Conservation (phyloP, 2,888 invertebrate genomes). For the Diadegma fenestrale region DNA sequence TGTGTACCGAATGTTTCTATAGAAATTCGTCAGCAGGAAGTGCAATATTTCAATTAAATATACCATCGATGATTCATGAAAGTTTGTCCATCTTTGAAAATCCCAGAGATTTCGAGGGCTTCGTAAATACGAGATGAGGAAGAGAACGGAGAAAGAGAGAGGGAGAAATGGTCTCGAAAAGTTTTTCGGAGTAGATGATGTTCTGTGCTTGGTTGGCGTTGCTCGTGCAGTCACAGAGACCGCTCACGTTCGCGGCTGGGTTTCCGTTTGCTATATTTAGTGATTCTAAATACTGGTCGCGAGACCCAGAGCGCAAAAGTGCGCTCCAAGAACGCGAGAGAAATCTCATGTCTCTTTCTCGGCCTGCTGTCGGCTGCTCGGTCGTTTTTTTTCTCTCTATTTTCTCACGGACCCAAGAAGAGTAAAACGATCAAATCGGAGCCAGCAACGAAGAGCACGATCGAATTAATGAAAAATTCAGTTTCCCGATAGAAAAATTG, state of each 20-base stretch:
- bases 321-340: slow-evolving; percentile 60
- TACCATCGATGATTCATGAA: neutral
- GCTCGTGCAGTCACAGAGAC: slow-evolving; percentile 58
- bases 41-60: neutral
- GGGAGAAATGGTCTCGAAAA: slow-evolving; percentile 38
- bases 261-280: slow-evolving; percentile 83
- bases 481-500: neutral
- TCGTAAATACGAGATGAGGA: neutral
- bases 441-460: neutral
- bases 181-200: slow-evolving; percentile 37
- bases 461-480: neutral
- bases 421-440: neutral
- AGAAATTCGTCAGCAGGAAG: neutral
- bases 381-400: neutral
- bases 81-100: neutral
- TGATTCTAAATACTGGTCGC: slow-evolving; percentile 79
- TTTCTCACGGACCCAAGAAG: neutral
- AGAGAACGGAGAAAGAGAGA: slow-evolving; percentile 26
- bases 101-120: no score
- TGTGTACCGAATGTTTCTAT: neutral
- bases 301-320: slow-evolving; percentile 70
- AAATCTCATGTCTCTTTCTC: slow-evolving; percentile 56
- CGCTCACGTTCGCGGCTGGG: slow-evolving; percentile 74
- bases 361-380: neutral
- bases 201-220: slow-evolving; percentile 39